These are phyloP conservation scores for Pica pica DNA, from an alignment of 2,113 vertebrate genomes.

Conservation along the genomic window DNA sequence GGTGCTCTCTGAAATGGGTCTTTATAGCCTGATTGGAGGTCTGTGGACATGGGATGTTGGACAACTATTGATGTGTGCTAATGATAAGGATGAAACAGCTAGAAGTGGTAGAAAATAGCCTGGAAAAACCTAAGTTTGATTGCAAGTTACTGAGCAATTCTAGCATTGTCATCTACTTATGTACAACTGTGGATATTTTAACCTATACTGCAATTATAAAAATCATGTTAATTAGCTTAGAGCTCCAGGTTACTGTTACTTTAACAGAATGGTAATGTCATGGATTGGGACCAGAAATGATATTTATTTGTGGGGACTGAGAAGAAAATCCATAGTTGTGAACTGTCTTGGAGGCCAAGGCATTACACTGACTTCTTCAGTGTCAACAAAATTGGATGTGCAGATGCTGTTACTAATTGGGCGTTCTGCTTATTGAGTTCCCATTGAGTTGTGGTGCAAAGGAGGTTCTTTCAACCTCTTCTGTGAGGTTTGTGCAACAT, in stretches of 20 bases:
- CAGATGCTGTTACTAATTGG: not conserved
- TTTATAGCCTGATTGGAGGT: not conserved
- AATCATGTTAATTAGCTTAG: fast-evolving
- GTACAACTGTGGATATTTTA: not conserved
- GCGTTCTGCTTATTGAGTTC: not conserved
- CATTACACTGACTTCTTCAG: not conserved
- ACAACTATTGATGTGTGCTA: not conserved
- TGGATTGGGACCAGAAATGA: not conserved
- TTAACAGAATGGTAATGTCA: not conserved
- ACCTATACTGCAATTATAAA: not conserved
- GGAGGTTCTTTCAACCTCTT: not conserved
- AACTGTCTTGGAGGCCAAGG: not conserved
- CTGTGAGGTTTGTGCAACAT: not conserved
- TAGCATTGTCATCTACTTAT: not conserved
- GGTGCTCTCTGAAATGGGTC: not conserved
- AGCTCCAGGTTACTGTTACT: not conserved
- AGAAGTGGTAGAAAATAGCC: not conserved
- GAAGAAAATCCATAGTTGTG: not conserved
- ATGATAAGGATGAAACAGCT: not conserved
- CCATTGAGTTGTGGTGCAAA: not conserved
- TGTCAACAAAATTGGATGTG: not conserved
- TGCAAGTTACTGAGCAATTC: not conserved
- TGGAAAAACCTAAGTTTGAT: not conserved
- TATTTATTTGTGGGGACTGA: not conserved
- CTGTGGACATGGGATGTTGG: not conserved